Percentiles rank a stretch among this genome's conserved stretches.
Evolutionary conservation across 1,140 invertebrate genomes (phyloP).

Genomic region (Aphis craccivora): DNA sequence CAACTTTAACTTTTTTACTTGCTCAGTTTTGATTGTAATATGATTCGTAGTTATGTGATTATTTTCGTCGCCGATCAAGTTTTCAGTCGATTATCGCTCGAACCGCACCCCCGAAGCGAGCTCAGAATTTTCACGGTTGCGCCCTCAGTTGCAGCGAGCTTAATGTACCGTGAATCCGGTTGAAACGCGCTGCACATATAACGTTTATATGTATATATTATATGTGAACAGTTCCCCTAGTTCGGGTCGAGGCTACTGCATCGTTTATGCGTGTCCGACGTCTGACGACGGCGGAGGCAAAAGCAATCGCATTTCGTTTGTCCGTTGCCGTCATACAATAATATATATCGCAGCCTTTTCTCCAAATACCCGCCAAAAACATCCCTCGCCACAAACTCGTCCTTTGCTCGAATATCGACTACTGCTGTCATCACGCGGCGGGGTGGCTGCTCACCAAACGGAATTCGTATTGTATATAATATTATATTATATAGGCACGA

Average conservation of each 20-base stretch:
- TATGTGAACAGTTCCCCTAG: not conserved
- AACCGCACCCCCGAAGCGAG: not conserved
- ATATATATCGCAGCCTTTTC: not conserved
- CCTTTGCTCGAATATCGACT: not conserved
- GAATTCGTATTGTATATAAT: not conserved
- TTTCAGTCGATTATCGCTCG: not conserved
- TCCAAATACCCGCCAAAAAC: not conserved
- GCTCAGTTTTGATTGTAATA: no score
- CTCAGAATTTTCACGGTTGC: slow-evolving; percentile 34
- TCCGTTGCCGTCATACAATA: not conserved
- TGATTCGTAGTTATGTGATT: not conserved
- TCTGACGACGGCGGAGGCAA: not conserved
- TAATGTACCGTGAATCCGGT: slow-evolving; percentile 57
- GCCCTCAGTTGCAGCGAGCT: not conserved
- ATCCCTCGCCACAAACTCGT: not conserved
- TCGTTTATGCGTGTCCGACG: not conserved
- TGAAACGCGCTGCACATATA: slow-evolving; percentile 14
- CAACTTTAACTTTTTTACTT: no score
- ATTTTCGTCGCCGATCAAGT: not conserved
- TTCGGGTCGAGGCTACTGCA: not conserved
- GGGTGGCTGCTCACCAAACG: not conserved
- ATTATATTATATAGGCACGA: not conserved
- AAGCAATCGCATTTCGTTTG: slow-evolving; percentile 50
- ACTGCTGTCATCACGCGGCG: not conserved
- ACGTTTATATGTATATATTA: slow-evolving; percentile 11